Percentiles rank a stretch among this genome's conserved stretches.
phyloP scores from a whole-genome alignment of 2,113 vertebrate species.

The Ictalurus furcatus region DNA sequence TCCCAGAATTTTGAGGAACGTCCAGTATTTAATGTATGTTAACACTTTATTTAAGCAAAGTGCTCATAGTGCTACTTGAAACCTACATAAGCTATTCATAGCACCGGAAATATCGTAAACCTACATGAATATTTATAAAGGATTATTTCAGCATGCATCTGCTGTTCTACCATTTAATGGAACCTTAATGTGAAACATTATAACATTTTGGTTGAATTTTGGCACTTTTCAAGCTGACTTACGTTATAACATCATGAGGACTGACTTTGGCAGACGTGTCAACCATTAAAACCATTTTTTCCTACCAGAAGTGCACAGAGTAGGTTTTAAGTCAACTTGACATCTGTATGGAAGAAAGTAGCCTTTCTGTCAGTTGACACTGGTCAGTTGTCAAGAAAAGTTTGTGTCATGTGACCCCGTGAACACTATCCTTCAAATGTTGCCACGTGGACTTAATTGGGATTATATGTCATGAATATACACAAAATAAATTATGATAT shows the following conservation, averaged over 20 bases:
- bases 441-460: neutral
- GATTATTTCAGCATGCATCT: neutral
- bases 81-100: neutral
- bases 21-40: neutral
- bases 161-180: neutral
- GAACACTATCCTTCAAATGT: neutral
- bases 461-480: neutral
- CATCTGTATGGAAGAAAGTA: neutral
- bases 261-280: neutral
- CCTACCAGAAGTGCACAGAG: neutral
- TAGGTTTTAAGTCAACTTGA: no score
- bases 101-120: neutral
- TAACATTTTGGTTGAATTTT: neutral
- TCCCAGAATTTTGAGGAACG: neutral
- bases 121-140: neutral
- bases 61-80: neutral
- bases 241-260: neutral
- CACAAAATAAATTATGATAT: neutral
- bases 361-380: neutral
- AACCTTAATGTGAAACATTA: neutral
- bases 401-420: neutral
- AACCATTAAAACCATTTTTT: neutral
- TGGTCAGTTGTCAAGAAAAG: neutral
- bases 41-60: no score
- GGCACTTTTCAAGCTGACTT: neutral